Percentiles rank a stretch among this genome's conserved stretches.
phyloP scores from a whole-genome alignment of 2,113 vertebrate genomes.

The Oncorhynchus mykiss region DNA sequence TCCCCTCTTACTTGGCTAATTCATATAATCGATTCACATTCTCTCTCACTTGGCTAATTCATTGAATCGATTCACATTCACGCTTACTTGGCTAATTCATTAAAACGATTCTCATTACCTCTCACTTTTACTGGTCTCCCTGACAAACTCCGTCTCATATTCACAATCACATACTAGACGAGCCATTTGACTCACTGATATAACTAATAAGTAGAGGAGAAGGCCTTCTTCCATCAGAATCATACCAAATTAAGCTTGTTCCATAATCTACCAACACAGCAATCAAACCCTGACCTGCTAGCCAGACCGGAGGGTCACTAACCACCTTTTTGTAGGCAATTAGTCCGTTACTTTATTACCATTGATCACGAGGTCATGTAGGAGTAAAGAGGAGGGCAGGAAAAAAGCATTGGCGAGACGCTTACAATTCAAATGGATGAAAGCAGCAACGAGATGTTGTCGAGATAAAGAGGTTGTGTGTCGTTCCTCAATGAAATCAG shows the following conservation, averaged over 20 bases:
- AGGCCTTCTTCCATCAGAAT: not conserved
- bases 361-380: slow-evolving; percentile 49
- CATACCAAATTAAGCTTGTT: not conserved
- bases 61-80: not conserved
- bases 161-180: not conserved
- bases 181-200: not conserved
- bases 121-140: not conserved
- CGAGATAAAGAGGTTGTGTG: too few species aligned
- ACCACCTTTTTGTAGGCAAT: slow-evolving; percentile 24
- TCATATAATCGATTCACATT: not conserved
- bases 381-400: slow-evolving; percentile 6
- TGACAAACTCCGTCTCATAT: not conserved
- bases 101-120: not conserved
- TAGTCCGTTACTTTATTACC: slow-evolving; percentile 43
- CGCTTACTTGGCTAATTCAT: not conserved
- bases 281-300: slow-evolving; percentile 18
- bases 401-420: slow-evolving; percentile 22
- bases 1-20: not conserved
- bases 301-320: slow-evolving; percentile 29
- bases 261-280: not conserved
- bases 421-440: slow-evolving; percentile 36
- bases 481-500: not conserved
- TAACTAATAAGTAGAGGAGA: not conserved
- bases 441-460: slow-evolving; percentile 7
- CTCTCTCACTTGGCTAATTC: not conserved